These are phyloP conservation scores for Amphimedon queenslandica DNA, from an alignment of 37 sponge, comb jelly and placozoan species.

Conservation along the genomic window DNA sequence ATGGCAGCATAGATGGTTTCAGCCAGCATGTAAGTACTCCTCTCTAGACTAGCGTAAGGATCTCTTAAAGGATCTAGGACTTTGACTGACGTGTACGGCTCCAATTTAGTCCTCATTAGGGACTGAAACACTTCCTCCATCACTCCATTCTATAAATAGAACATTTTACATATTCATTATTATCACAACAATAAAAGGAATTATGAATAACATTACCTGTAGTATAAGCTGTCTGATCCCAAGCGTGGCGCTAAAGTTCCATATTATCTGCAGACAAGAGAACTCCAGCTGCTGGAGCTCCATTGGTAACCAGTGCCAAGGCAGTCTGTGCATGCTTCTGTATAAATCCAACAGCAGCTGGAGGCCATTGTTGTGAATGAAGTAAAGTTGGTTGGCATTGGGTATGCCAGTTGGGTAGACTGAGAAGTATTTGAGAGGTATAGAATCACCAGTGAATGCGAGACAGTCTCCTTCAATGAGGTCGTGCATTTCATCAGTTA, in stretches of 20 bases:
- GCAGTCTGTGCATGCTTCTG: conserved; percentile 2
- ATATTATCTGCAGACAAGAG: conserved; percentile 5
- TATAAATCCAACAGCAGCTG: conserved; percentile 15
- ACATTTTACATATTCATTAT: too few relatives aligned
- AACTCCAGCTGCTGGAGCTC: conserved; percentile 23
- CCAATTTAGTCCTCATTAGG: not conserved
- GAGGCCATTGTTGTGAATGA: conserved; percentile 12
- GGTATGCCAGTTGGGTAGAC: not conserved
- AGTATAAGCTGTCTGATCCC: conserved; percentile 6
- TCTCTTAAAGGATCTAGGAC: not conserved
- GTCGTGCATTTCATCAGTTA: not conserved
- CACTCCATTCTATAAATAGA: too few relatives aligned
- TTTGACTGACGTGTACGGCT: not conserved
- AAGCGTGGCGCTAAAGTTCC: conserved; percentile 7
- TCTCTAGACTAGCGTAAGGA: not conserved
- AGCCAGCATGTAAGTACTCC: not conserved
- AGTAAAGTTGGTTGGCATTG: conserved; percentile 25
- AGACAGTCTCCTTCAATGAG: not conserved
- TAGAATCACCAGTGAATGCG: not conserved
- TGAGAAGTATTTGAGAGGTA: conserved; percentile 2
- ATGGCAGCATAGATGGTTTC: not conserved
- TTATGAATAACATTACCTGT: too few relatives aligned
- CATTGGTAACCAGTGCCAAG: conserved; percentile 8
- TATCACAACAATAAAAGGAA: too few relatives aligned
- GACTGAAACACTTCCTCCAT: conserved; percentile 4